Percentiles rank a stretch among this genome's conserved stretches.
Evolutionary conservation across 2,797 vertebrate genomes (phyloP).

Genomic region (Rhinatrema bivittatum): DNA sequence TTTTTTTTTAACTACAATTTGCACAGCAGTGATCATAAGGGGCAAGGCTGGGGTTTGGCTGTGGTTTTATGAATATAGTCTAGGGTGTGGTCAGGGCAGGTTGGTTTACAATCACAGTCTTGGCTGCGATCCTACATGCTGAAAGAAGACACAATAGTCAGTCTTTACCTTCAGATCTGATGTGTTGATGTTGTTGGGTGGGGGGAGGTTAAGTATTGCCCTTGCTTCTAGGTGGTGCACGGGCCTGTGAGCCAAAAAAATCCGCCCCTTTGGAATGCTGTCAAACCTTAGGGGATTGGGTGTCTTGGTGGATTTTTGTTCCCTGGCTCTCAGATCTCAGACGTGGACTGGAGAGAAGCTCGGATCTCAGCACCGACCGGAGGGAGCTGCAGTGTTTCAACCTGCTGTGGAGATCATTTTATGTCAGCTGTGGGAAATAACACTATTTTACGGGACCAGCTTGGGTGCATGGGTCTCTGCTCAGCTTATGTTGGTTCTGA

Average conservation of each 20-base stretch:
- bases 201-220: neutral
- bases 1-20: neutral
- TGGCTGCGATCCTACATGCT: slow-evolving; percentile 7
- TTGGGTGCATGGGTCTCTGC: no score
- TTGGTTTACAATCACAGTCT: slow-evolving; percentile 17
- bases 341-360: neutral
- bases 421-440: no score
- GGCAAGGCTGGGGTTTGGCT: slow-evolving; percentile 9
- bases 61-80: slow-evolving; percentile 15
- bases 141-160: slow-evolving; percentile 15
- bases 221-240: slow-evolving; percentile 1
- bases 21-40: neutral
- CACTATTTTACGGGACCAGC: no score
- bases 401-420: no score
- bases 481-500: no score
- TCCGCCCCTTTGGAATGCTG: slow-evolving; percentile 5
- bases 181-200: slow-evolving; percentile 1
- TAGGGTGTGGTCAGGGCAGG: slow-evolving; percentile 21
- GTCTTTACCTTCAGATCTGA: slow-evolving; percentile 10
- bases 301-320: neutral
- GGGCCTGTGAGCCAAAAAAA: neutral
- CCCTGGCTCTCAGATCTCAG: slow-evolving; percentile 1
- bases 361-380: no score
- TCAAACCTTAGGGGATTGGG: slow-evolving; percentile 1
- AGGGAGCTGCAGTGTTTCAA: no score